These are phyloP conservation scores for Nibea albiflora DNA, from an alignment of 2,113 vertebrate species.

Conservation along the genomic window DNA sequence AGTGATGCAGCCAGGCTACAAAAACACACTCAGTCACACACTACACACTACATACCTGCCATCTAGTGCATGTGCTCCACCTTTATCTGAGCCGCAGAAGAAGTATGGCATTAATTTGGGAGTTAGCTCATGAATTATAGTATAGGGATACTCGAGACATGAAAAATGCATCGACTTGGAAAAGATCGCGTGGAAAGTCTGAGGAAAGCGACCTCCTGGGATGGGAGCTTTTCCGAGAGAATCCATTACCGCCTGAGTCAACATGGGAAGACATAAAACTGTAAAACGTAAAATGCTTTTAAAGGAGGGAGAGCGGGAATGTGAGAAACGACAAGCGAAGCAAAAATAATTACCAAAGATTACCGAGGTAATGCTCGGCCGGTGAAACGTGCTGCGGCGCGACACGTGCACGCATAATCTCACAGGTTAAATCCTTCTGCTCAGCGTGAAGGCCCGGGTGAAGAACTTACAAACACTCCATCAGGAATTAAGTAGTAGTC, in stretches of 20 bases:
- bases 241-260: conserved; percentile 33
- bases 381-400: background rate
- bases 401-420: conserved; percentile 11
- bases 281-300: conserved; percentile 16
- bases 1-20: too few species aligned
- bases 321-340: conserved; percentile 32
- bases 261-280: conserved; percentile 13
- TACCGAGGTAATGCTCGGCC: conserved; percentile 3
- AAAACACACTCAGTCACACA: background rate
- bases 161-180: conserved; percentile 32
- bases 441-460: background rate
- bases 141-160: conserved; percentile 6
- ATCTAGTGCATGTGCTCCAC: background rate
- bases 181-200: conserved; percentile 31
- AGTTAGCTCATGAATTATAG: background rate
- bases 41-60: background rate
- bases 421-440: background rate
- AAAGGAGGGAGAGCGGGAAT: conserved; percentile 4
- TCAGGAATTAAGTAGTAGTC: conserved; percentile 17
- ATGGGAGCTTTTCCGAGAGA: conserved; percentile 8
- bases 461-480: background rate
- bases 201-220: conserved; percentile 23
- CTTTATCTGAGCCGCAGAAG: background rate
- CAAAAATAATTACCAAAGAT: conserved; percentile 30
- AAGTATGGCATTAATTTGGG: conserved; percentile 1